A percentile compares a stretch with the other conserved stretches of the same genome.
Conservation (phyloP, 1,140 invertebrate genomes). For the Heterodera carotae region DNA sequence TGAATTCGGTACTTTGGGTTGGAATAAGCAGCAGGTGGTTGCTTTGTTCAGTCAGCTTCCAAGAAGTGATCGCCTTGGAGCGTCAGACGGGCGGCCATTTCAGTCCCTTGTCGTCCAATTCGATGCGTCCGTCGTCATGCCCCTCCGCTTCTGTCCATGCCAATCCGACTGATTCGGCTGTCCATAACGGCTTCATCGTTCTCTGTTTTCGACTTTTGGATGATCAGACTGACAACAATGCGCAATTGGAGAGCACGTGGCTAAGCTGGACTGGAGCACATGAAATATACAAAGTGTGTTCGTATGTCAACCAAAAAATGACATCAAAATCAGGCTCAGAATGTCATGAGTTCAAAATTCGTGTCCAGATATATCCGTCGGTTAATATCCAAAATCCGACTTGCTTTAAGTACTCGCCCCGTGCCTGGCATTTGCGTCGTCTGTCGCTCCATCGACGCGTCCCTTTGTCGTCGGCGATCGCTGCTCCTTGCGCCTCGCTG, state of each 20-base stretch:
- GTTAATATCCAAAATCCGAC: neutral
- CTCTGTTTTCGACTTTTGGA: constrained; percentile 58
- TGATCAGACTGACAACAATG: neutral
- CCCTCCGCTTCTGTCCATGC: constrained; percentile 47
- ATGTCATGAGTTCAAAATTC: no score
- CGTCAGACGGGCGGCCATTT: constrained; percentile 11
- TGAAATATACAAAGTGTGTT: constrained; percentile 57
- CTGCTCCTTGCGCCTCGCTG: constrained; percentile 29
- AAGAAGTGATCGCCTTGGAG: constrained; percentile 57
- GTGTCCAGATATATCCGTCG: no score
- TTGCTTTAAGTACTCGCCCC: constrained; percentile 51
- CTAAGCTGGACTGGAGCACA: constrained; percentile 60
- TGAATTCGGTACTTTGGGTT: constrained; percentile 25
- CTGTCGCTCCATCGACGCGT: constrained; percentile 50
- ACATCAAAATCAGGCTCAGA: no score
- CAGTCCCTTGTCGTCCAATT: neutral
- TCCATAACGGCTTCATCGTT: constrained; percentile 59
- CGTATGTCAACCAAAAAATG: no score
- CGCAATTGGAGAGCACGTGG: constrained; percentile 56
- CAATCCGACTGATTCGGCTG: constrained; percentile 19
- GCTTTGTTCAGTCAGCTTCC: constrained; percentile 52
- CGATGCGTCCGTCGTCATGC: constrained; percentile 38
- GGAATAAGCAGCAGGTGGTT: neutral
- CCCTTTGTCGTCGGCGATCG: neutral
- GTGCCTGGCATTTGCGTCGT: constrained; percentile 56